Percentiles rank a stretch among this genome's conserved stretches.
Conservation (phyloP, 2,888 invertebrate species). For the Cataglyphis rosenhaueri region DNA sequence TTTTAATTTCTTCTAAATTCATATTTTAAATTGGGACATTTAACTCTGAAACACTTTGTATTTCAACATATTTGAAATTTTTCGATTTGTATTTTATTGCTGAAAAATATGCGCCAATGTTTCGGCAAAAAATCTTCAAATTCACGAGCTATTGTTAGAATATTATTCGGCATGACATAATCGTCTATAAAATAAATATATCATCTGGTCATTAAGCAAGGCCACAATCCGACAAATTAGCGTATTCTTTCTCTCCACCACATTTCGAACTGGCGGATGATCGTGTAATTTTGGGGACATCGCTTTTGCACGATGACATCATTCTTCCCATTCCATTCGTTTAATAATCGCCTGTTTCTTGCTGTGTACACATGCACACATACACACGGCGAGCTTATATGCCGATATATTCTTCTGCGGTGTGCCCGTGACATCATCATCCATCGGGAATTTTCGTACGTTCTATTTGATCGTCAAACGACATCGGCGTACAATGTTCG, state of each 20-base stretch:
- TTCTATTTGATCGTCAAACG: slow-evolving; percentile 60
- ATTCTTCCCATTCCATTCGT: slow-evolving; percentile 62
- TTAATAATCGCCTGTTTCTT: slow-evolving; percentile 56
- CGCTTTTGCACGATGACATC: slow-evolving; percentile 68
- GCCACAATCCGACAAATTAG: slow-evolving; percentile 64
- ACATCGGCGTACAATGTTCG: slow-evolving; percentile 56
- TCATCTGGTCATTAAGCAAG: slow-evolving; percentile 27
- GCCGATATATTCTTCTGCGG: slow-evolving; percentile 20
- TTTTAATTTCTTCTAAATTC: too few relatives aligned
- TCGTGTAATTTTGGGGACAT: slow-evolving; percentile 70
- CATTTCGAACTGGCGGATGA: slow-evolving; percentile 15
- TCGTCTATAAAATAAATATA: slow-evolving; percentile 27
- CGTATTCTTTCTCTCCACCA: slow-evolving; percentile 22
- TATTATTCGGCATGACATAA: slow-evolving; percentile 1
- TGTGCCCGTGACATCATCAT: slow-evolving; percentile 69
- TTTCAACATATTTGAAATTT: too few relatives aligned
- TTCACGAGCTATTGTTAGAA: slow-evolving; percentile 7
- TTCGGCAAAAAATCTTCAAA: background rate
- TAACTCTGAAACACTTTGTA: too few relatives aligned
- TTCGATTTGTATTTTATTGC: background rate
- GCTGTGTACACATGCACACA: background rate
- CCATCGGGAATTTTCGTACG: slow-evolving; percentile 47
- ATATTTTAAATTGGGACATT: too few relatives aligned
- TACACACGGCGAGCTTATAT: background rate
- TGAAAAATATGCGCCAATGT: background rate